Conservation (phyloP, 30 jellyfish, hydroid and myxozoan species). For the Hydra vulgaris region DNA sequence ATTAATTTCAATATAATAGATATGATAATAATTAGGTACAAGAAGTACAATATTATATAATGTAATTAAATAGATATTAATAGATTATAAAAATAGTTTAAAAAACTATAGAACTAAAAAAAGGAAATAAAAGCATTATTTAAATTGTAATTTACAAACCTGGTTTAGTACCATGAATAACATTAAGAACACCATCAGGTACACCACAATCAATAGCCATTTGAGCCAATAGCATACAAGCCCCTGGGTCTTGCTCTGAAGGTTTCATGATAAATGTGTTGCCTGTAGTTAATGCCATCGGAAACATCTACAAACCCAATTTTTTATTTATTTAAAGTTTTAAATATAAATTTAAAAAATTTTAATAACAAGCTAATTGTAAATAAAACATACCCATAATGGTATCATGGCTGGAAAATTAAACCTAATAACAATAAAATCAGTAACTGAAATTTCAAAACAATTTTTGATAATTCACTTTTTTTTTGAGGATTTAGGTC, state of each 20-base stretch:
- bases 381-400: not conserved
- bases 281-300: slow-evolving; percentile 83
- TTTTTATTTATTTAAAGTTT: not conserved
- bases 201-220: slow-evolving; percentile 91
- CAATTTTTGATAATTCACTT: no score
- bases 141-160: slow-evolving; percentile 11
- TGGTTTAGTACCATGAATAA: slow-evolving; percentile 89
- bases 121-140: not conserved
- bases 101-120: not conserved
- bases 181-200: slow-evolving; percentile 91
- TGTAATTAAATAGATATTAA: no score
- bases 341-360: not conserved
- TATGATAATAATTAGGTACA: no score
- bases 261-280: slow-evolving; percentile 86
- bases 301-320: slow-evolving; percentile 57
- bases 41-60: no score
- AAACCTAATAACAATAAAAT: slow-evolving; percentile 31
- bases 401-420: slow-evolving; percentile 99
- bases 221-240: slow-evolving; percentile 77
- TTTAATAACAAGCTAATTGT: no score
- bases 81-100: no score
- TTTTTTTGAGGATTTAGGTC: no score
- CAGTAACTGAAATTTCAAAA: no score
- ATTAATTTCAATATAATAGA: no score
- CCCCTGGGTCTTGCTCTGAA: slow-evolving; percentile 96